Evolutionary conservation across 1,140 invertebrate species (phyloP).

Genomic region (Coptotermes formosanus): DNA sequence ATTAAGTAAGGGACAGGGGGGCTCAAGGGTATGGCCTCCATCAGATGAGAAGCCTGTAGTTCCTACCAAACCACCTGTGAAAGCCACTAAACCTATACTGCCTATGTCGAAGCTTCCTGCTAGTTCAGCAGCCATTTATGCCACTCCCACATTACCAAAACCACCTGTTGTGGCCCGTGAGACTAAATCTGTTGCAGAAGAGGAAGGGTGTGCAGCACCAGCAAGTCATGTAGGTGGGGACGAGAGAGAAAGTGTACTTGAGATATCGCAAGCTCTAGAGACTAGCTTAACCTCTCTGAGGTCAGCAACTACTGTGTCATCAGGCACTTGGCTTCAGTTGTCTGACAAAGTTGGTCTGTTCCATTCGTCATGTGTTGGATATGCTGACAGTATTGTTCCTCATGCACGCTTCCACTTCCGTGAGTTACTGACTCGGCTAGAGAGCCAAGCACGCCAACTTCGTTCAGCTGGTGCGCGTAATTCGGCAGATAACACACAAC

Average conservation of each 20-base stretch:
- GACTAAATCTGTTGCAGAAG: conserved; percentile 12
- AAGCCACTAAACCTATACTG: conserved; percentile 54
- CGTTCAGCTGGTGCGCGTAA: conserved; percentile 70
- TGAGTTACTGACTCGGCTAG: conserved; percentile 77
- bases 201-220: conserved; percentile 38
- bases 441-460: conserved; percentile 73
- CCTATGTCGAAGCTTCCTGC: conserved; percentile 40
- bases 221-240: conserved; percentile 45
- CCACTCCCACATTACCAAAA: conserved; percentile 57
- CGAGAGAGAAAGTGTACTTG: conserved; percentile 61
- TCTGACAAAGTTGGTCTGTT: conserved; percentile 80
- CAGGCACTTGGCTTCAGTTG: conserved; percentile 74
- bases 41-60: conserved; percentile 68
- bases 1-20: conserved; percentile 46
- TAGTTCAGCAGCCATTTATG: conserved; percentile 56
- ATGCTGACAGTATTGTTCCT: conserved; percentile 70
- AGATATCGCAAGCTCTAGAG: conserved; percentile 67
- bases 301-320: conserved; percentile 54
- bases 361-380: conserved; percentile 72
- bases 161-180: conserved; percentile 39
- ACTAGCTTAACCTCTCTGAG: conserved; percentile 62
- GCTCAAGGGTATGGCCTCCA: conserved; percentile 56
- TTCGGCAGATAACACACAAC: conserved; percentile 59
- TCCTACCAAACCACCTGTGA: conserved; percentile 63
- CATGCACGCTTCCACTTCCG: conserved; percentile 87